phyloP scores from a whole-genome alignment of 2,113 vertebrate species.

The Gracilinanus agilis region DNA sequence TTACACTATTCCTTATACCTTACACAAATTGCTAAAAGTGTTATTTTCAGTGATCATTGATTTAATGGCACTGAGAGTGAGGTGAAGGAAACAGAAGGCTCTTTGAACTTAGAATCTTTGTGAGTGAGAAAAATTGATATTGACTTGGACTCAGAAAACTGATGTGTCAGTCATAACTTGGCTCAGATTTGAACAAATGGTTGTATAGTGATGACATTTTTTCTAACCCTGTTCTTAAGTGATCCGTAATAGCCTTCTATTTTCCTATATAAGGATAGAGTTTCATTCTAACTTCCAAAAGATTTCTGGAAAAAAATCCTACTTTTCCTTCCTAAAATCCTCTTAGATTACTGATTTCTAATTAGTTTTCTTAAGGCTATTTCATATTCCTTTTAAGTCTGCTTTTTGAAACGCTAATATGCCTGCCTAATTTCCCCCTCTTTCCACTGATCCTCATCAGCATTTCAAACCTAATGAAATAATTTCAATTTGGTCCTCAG shows the following conservation, averaged over 20 bases:
- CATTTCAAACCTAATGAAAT: constrained; percentile 71
- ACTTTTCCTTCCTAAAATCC: constrained; percentile 60
- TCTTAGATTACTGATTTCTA: constrained; percentile 74
- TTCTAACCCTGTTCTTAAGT: constrained; percentile 1
- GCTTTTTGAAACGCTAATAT: constrained; percentile 64
- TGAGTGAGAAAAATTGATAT: constrained; percentile 19
- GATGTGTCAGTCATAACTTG: neutral
- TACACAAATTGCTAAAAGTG: neutral
- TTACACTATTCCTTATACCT: constrained; percentile 3
- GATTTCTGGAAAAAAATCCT: constrained; percentile 59
- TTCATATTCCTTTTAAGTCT: constrained; percentile 46
- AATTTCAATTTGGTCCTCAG: constrained; percentile 34
- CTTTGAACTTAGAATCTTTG: constrained; percentile 15
- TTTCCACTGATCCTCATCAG: constrained; percentile 62
- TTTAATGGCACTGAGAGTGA: neutral
- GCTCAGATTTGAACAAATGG: constrained; percentile 42
- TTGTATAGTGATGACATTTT: neutral
- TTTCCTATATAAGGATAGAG: constrained; percentile 9
- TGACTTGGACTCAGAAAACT: constrained; percentile 25
- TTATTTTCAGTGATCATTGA: constrained; percentile 36
- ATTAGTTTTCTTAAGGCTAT: constrained; percentile 65
- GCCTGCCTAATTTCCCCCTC: constrained; percentile 68
- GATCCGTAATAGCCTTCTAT: neutral
- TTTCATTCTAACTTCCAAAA: constrained; percentile 17
- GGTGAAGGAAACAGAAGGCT: constrained; percentile 17